Conservation (phyloP, 1,140 invertebrate species). For the Archivesica marissinica region DNA sequence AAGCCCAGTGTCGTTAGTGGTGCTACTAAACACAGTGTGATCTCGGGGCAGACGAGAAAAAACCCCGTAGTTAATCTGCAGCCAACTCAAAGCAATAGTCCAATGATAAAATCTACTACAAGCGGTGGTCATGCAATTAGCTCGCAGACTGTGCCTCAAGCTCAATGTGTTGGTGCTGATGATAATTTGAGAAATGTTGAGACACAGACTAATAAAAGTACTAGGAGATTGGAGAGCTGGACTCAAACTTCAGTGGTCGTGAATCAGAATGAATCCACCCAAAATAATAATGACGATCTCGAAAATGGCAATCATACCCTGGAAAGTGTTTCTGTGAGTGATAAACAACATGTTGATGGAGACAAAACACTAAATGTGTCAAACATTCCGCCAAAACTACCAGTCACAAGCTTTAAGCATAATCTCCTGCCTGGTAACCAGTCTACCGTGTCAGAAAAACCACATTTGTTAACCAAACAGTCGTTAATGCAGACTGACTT, state of each 20-base stretch:
- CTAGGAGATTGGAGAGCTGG: slow-evolving; percentile 39
- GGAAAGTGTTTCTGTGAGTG: neutral
- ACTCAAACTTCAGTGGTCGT: slow-evolving; percentile 54
- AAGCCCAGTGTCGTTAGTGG: neutral
- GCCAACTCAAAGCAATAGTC: slow-evolving; percentile 38
- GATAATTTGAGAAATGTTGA: neutral
- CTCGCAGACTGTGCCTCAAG: neutral
- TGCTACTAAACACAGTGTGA: neutral
- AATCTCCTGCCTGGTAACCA: slow-evolving; percentile 39
- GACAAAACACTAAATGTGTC: neutral
- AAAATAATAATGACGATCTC: neutral
- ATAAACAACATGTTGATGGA: neutral
- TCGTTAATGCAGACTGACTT: slow-evolving; percentile 57
- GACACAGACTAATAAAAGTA: neutral
- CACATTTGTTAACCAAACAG: slow-evolving; percentile 43
- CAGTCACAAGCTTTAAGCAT: slow-evolving; percentile 57
- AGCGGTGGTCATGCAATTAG: neutral
- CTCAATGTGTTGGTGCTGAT: neutral
- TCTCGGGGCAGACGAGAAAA: neutral
- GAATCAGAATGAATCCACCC: slow-evolving; percentile 28
- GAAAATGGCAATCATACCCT: neutral
- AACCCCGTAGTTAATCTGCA: neutral
- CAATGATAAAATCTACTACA: neutral
- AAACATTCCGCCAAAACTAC: slow-evolving; percentile 19
- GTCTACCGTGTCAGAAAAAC: slow-evolving; percentile 38